Evolutionary conservation across 2,797 vertebrate species (phyloP).

Genomic region (Oophaga sylvatica): DNA sequence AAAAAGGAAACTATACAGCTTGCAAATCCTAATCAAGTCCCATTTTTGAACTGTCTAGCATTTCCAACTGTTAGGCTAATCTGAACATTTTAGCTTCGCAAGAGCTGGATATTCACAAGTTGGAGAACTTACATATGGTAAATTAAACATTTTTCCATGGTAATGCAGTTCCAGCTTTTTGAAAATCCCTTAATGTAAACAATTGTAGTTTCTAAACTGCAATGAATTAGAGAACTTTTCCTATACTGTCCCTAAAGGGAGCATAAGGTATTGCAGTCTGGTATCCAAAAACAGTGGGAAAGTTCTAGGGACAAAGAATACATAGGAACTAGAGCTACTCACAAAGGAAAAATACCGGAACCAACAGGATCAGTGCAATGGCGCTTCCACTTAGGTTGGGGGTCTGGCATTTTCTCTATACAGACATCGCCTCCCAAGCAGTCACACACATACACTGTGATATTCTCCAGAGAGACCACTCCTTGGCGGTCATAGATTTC

Average conservation of each 20-base stretch:
- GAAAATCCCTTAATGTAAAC: neutral
- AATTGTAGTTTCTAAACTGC: neutral
- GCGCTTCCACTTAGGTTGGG: conserved; percentile 14
- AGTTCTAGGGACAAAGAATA: neutral
- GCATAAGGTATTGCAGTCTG: neutral
- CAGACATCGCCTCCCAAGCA: conserved; percentile 67
- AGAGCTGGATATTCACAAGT: neutral
- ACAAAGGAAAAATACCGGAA: conserved; percentile 70
- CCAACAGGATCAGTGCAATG: conserved; percentile 55
- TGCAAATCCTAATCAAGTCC: neutral
- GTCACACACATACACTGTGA: conserved; percentile 73
- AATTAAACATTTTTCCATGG: too few relatives aligned
- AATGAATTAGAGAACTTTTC: neutral
- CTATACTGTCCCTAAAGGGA: neutral
- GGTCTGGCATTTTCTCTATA: fast-evolving
- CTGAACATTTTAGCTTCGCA: neutral
- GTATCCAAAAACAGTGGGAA: neutral
- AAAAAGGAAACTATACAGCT: neutral
- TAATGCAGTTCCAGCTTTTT: too few relatives aligned
- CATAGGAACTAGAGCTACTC: neutral
- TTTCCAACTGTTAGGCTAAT: neutral
- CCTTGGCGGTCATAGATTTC: conserved; percentile 73
- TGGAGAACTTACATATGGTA: too few relatives aligned
- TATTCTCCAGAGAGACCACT: conserved; percentile 58
- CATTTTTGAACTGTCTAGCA: neutral